These are phyloP conservation scores for Drosophila nr. medialis DNA, from an alignment of 2,888 invertebrate species.

Conservation along the genomic window DNA sequence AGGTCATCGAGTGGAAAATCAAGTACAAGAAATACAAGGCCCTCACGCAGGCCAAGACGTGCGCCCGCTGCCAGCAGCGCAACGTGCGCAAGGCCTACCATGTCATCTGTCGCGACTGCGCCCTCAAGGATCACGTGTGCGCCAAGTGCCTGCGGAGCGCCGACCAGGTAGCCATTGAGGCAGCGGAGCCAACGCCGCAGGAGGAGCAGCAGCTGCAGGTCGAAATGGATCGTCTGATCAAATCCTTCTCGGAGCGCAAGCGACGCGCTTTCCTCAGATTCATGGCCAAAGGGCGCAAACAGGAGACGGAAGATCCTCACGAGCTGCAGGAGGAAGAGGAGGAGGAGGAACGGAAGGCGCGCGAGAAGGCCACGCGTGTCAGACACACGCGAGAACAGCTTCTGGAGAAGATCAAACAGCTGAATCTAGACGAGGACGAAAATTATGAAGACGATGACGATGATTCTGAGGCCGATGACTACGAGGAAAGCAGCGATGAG, in stretches of 20 bases:
- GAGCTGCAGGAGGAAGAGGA: constrained; percentile 34
- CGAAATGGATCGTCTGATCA: constrained; percentile 89
- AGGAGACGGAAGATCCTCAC: constrained; percentile 26
- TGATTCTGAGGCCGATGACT: constrained; percentile 56
- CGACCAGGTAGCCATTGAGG: constrained; percentile 85
- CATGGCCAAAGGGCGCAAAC: constrained; percentile 84
- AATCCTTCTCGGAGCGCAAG: constrained; percentile 91
- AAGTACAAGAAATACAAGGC: constrained; percentile 97
- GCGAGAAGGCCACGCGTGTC: constrained; percentile 66
- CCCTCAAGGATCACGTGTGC: constrained; percentile 88
- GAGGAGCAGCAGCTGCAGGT: constrained; percentile 86
- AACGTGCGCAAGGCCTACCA: constrained; percentile 89
- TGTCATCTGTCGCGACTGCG: constrained; percentile 91
- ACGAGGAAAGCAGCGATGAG: constrained; percentile 25
- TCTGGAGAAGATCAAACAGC: constrained; percentile 85
- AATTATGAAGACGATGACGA: constrained; percentile 69
- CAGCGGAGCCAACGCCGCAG: constrained; percentile 81
- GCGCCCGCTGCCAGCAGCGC: constrained; percentile 85
- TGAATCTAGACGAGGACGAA: constrained; percentile 83
- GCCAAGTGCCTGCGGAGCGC: constrained; percentile 91
- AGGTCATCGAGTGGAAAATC: constrained; percentile 96
- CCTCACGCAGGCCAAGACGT: constrained; percentile 91
- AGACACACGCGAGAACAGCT: constrained; percentile 84
- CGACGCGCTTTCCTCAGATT: constrained; percentile 90
- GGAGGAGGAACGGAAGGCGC: constrained; percentile 32